A percentile compares a stretch with the other conserved stretches of the same genome.
phyloP scores from a whole-genome alignment of 2,113 vertebrate species.

The Thymallus thymallus region DNA sequence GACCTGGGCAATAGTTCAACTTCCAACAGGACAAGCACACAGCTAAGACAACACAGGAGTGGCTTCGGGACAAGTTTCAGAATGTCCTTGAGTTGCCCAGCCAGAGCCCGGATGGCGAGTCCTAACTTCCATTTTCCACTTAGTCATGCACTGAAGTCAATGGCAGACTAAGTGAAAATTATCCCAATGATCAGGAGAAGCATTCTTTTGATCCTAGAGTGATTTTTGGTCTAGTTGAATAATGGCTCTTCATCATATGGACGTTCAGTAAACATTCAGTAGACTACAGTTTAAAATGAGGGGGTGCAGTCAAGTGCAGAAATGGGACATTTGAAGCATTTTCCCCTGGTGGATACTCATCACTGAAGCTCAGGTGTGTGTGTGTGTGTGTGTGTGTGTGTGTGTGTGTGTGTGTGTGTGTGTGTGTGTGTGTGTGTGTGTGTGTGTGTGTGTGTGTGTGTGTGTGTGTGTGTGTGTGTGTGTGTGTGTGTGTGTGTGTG shows the following conservation, averaged over 20 bases:
- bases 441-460: neutral
- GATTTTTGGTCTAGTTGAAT: constrained; percentile 33
- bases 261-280: constrained; percentile 22
- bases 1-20: no score
- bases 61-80: no score
- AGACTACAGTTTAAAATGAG: constrained; percentile 19
- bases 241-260: constrained; percentile 2
- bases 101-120: no score
- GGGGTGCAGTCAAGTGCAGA: constrained; percentile 50
- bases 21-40: no score
- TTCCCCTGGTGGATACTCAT: constrained; percentile 51
- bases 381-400: neutral
- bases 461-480: constrained; percentile 12
- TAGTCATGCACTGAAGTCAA: no score
- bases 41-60: no score
- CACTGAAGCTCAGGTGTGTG: constrained; percentile 30
- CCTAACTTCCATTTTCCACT: no score
- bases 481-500: constrained; percentile 16
- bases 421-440: neutral
- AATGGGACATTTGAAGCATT: constrained; percentile 55
- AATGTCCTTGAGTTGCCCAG: no score
- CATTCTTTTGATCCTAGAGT: neutral
- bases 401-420: neutral
- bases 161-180: constrained; percentile 12
- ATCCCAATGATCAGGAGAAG: no score